Percentiles rank a stretch among this genome's conserved stretches.
phyloP scores from a whole-genome alignment of 2,113 vertebrate genomes.

The Pandion haliaetus region DNA sequence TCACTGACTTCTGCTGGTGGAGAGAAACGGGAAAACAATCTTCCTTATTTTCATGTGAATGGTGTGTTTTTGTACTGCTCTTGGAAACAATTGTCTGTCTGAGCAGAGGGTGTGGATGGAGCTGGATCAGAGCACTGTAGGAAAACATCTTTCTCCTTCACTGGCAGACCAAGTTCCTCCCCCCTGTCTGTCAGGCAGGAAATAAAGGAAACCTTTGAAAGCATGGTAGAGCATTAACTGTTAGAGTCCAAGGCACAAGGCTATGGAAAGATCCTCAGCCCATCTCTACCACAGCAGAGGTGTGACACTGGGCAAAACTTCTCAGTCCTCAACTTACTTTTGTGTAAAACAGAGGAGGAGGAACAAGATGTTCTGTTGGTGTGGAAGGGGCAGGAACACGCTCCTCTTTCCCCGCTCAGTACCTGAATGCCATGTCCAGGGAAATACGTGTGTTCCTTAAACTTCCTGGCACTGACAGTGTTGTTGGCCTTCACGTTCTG shows the following conservation, averaged over 20 bases:
- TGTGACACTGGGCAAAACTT: background rate
- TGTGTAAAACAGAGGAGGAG: background rate
- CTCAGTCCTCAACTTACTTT: background rate
- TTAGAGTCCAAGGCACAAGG: background rate
- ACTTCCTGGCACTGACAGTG: background rate
- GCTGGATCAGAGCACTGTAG: background rate
- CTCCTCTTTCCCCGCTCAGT: background rate
- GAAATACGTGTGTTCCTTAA: slow-evolving; percentile 11
- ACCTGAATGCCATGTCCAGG: background rate
- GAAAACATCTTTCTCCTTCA: slow-evolving; percentile 22
- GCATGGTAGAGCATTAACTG: background rate
- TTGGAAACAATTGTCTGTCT: background rate
- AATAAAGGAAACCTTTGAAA: slow-evolving; percentile 40
- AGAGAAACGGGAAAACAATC: background rate
- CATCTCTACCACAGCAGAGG: background rate
- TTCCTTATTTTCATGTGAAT: background rate
- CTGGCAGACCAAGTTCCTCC: background rate
- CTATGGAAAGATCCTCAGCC: background rate
- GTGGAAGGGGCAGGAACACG: background rate
- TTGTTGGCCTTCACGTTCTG: background rate
- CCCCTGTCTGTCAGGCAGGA: background rate
- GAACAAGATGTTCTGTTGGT: background rate
- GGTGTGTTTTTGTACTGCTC: background rate
- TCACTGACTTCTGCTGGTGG: background rate
- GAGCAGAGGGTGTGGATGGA: background rate